phyloP scores from a whole-genome alignment of 2,797 vertebrate species.

The Neomorphus geoffroyi region DNA sequence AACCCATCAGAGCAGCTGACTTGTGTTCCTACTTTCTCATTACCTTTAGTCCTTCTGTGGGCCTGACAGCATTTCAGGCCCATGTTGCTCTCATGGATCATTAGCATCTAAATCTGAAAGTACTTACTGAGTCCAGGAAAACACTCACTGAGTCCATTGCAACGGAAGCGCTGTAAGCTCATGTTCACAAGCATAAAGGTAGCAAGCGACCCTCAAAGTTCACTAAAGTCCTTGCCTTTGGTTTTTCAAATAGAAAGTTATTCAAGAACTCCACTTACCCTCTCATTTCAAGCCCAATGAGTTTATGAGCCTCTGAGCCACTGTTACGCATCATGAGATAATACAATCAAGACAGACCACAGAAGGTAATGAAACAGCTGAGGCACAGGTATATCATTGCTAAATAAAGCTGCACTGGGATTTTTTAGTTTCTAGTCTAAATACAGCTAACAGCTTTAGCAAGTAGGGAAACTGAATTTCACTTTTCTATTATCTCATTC shows the following conservation, averaged over 20 bases:
- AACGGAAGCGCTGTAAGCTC: not conserved
- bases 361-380: not conserved
- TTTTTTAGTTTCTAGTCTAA: not conserved
- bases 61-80: not conserved
- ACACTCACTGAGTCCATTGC: not conserved
- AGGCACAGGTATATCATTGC: not conserved
- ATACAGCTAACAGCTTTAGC: not conserved
- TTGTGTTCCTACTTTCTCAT: not conserved
- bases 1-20: not conserved
- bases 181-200: not conserved
- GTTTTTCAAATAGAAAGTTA: not conserved
- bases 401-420: not conserved
- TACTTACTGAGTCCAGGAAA: not conserved
- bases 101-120: not conserved
- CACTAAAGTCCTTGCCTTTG: not conserved
- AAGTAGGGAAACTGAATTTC: not conserved
- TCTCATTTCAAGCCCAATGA: not conserved
- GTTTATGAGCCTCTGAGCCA: not conserved
- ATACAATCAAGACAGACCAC: not conserved
- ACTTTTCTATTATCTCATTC: not conserved
- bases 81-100: not conserved
- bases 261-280: not conserved
- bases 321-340: not conserved
- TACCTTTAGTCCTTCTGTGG: not conserved
- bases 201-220: not conserved